Evolutionary conservation across 2,113 vertebrate genomes (phyloP).

Genomic region (Bubo scandiacus): DNA sequence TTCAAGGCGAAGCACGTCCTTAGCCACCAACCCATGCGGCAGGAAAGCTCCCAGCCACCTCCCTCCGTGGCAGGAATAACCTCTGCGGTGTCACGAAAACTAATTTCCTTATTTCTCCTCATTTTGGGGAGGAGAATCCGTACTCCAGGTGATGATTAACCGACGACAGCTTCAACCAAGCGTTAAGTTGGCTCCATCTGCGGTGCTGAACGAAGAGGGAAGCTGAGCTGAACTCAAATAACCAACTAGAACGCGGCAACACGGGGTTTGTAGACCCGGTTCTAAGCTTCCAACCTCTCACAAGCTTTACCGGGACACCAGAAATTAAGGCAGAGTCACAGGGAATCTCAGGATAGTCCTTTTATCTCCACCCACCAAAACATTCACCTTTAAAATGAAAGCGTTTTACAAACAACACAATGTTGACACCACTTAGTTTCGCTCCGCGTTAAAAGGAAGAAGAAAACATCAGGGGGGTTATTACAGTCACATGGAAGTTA

Average conservation of each 20-base stretch:
- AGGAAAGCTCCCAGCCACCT: neutral
- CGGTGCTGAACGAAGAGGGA: neutral
- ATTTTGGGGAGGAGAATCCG: neutral
- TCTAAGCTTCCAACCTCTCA: neutral
- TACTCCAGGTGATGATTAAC: neutral
- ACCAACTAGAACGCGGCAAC: accelerated
- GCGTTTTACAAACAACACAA: neutral
- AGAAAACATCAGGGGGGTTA: neutral
- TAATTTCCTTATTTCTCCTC: neutral
- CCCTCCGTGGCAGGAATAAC: neutral
- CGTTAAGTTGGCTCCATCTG: accelerated
- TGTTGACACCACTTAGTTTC: neutral
- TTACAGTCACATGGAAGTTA: neutral
- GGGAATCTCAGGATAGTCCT: neutral
- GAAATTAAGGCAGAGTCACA: neutral
- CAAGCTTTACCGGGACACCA: neutral
- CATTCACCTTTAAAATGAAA: neutral
- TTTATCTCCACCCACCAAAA: conserved; percentile 7
- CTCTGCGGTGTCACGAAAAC: neutral
- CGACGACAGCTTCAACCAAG: neutral
- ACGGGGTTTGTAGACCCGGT: accelerated
- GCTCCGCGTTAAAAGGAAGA: neutral
- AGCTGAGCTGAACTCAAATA: neutral
- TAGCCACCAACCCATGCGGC: neutral
- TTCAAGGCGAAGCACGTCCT: neutral